phyloP scores from a whole-genome alignment of 2,888 invertebrate species.

The Drosophila demipolita region DNA sequence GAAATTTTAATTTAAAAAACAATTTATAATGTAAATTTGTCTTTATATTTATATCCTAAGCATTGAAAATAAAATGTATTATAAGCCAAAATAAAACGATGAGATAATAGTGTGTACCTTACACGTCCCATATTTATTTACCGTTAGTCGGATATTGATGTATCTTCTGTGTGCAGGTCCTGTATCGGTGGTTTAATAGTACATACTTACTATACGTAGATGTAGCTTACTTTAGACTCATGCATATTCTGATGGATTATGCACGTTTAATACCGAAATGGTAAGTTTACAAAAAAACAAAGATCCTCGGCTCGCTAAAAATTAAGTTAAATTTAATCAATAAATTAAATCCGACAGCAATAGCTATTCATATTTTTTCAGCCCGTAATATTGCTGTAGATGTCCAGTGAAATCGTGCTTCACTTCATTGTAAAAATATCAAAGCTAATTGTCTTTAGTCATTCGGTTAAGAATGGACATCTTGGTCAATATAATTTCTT shows the following conservation, averaged over 20 bases:
- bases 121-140: not conserved
- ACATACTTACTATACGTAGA: constrained; percentile 19
- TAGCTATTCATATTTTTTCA: not conserved
- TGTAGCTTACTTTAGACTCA: constrained; percentile 2
- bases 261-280: constrained; percentile 3
- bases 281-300: not conserved
- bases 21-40: constrained; percentile 2
- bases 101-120: not conserved
- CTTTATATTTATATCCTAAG: not conserved
- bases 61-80: not conserved
- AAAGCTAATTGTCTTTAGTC: not conserved
- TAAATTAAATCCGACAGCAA: not conserved
- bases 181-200: constrained; percentile 36
- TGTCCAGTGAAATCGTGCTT: not conserved
- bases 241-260: not conserved
- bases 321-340: not conserved
- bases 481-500: not conserved
- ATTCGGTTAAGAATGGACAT: not conserved
- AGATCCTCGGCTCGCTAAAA: not conserved
- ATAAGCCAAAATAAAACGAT: not conserved
- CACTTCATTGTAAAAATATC: not conserved
- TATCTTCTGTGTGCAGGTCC: constrained; percentile 17
- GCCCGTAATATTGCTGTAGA: not conserved
- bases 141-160: constrained; percentile 7
- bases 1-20: not conserved